Evolutionary conservation across 92 coral and sea anemone genomes (phyloP), one percentile per base, ranked within the genome.

Genomic region (Palythoa grandiflora): DNA sequence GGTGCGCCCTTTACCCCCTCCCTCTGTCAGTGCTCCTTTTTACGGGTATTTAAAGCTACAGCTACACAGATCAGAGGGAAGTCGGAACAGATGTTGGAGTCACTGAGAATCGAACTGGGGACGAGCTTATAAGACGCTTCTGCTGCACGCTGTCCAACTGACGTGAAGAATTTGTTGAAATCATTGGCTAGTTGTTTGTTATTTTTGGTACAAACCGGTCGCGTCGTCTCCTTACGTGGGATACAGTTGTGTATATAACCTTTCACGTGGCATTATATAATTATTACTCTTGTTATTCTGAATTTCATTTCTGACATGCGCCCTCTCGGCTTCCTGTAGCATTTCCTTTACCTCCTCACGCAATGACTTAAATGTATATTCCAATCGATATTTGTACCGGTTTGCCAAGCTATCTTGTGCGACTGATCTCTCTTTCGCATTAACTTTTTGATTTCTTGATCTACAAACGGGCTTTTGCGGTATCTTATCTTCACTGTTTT

Each of bases 251-350:
- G 60, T 86, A 16, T 73, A 89, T 83, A 63, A 68, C 88, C 78
- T 75, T 89, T 85, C 78, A 90, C 90, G 73, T 73, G 80, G 90
- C 74, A 28, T 28, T 28, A 28, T 28, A 28, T 28, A 28, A 75
- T 71, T 86, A 20, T 53, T 77, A 60, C 60, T 80, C 57, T 80
- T 72, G 87, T 75, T 87, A 59, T 83, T 54, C 55, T 75, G 65
- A 38, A 91, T 73, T 71, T 91, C 89, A 38, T 36, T 87, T 53
- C 88, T 65, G 37, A 83, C 93, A 91, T 91, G 70, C 51, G 59
- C 74, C 90, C 88, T 63, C 83, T 88, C 91, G 28, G 80, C 80
- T 50, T 88, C 87, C 16, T 61, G 68, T 16, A 61, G 68, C 68
- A 3, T 61, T 61, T 61, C 35, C 89, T 65, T 73, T 88, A 75